These are phyloP conservation scores for Luperina testacea DNA, from an alignment of 2,888 invertebrate species.

Conservation along the genomic window DNA sequence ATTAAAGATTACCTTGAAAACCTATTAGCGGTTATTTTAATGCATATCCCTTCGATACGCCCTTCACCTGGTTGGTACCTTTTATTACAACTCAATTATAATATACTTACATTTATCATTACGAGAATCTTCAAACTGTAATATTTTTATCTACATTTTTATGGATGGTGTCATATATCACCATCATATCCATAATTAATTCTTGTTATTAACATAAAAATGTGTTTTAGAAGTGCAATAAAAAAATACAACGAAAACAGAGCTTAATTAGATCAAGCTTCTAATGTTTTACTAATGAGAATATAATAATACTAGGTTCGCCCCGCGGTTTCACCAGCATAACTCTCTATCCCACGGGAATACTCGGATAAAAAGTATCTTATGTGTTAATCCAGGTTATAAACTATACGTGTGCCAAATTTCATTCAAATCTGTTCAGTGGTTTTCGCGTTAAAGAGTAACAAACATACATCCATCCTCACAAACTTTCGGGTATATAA, in stretches of 20 bases:
- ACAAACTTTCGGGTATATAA: no score
- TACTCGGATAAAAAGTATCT: no score
- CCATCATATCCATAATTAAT: conserved; percentile 17
- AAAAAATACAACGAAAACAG: neutral
- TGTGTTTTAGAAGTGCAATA: neutral
- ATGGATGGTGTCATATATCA: conserved; percentile 30
- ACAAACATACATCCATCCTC: no score
- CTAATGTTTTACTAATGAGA: neutral
- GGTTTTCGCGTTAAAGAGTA: no score
- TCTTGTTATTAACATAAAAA: neutral
- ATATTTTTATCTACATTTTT: conserved; percentile 24
- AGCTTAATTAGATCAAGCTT: neutral
- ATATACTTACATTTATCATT: conserved; percentile 23
- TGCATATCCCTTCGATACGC: conserved; percentile 63
- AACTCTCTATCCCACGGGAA: no score
- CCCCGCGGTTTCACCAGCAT: no score
- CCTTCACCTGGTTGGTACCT: conserved; percentile 63
- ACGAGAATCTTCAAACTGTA: conserved; percentile 9
- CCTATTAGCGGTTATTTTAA: conserved; percentile 69
- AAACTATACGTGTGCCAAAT: no score
- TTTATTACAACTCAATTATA: conserved; percentile 58
- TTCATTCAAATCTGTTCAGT: no score
- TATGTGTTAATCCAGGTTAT: no score
- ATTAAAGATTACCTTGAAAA: conserved; percentile 58
- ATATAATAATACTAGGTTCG: neutral